Evolutionary conservation across 2,888 invertebrate genomes (phyloP).

Genomic region (Parnassius orleans): DNA sequence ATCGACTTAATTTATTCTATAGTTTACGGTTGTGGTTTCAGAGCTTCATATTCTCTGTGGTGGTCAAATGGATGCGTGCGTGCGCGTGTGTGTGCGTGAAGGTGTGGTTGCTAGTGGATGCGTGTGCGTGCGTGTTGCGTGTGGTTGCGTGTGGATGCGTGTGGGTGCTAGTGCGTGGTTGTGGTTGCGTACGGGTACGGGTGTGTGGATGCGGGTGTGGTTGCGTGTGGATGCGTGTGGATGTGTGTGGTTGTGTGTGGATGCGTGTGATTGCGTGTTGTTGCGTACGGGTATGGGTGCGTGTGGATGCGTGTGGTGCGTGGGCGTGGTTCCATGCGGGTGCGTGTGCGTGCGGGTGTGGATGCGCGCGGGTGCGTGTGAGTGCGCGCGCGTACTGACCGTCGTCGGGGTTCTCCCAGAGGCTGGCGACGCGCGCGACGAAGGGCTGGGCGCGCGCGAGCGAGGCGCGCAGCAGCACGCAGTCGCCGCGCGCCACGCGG

Average conservation of each 20-base stretch:
- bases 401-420: slow-evolving; percentile 97
- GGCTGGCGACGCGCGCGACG: slow-evolving; percentile 95
- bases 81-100: too few species aligned
- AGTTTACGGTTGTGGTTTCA: too few species aligned
- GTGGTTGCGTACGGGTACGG: too few species aligned
- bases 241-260: too few species aligned
- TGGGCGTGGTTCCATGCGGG: neutral
- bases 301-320: neutral
- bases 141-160: neutral
- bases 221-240: too few species aligned
- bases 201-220: too few species aligned
- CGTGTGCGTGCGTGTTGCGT: too few species aligned
- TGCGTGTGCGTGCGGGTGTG: neutral
- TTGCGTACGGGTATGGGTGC: neutral
- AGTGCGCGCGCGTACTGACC: slow-evolving; percentile 77
- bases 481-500: slow-evolving; percentile 92
- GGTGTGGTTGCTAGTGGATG: neutral
- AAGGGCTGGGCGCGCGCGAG: slow-evolving; percentile 92
- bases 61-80: too few species aligned
- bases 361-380: neutral
- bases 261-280: too few species aligned
- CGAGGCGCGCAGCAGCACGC: slow-evolving; percentile 93
- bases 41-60: too few species aligned
- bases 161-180: neutral
- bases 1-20: too few species aligned